Conservation (phyloP, 2,797 vertebrate genomes). For the Sternarchorhynchus goeldii region DNA sequence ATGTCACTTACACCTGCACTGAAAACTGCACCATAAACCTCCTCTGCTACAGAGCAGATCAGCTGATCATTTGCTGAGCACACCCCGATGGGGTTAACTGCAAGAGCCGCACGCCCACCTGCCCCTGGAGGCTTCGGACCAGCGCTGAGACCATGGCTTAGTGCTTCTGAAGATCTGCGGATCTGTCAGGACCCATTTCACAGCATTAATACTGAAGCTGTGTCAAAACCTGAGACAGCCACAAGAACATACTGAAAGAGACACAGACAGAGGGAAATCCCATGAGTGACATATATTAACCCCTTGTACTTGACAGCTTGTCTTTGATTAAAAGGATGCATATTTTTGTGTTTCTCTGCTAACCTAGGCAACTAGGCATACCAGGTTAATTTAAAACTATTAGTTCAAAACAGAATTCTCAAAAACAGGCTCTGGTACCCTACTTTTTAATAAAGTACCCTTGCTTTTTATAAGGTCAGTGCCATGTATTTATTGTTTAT, state of each 20-base stretch:
- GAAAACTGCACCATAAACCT: neutral
- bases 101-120: too few relatives aligned
- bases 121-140: too few relatives aligned
- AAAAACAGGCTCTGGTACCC: neutral
- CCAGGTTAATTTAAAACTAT: neutral
- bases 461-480: neutral
- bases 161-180: neutral
- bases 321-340: slow-evolving; percentile 19
- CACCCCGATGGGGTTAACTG: too few relatives aligned
- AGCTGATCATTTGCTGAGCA: too few relatives aligned
- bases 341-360: slow-evolving; percentile 2
- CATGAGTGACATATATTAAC: slow-evolving; percentile 9
- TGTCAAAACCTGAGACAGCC: neutral
- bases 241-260: neutral
- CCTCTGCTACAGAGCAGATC: too few relatives aligned
- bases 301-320: slow-evolving; percentile 5
- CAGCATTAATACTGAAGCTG: slow-evolving; percentile 12
- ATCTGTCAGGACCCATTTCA: slow-evolving; percentile 5
- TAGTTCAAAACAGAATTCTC: neutral
- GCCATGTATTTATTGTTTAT: too few relatives aligned
- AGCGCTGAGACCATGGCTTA: neutral
- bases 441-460: neutral
- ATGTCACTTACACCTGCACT: slow-evolving; percentile 20
- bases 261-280: neutral
- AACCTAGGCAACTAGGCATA: neutral